These are phyloP conservation scores for Enteromius treurensis DNA, from an alignment of 2,797 vertebrate genomes.

Conservation along the genomic window DNA sequence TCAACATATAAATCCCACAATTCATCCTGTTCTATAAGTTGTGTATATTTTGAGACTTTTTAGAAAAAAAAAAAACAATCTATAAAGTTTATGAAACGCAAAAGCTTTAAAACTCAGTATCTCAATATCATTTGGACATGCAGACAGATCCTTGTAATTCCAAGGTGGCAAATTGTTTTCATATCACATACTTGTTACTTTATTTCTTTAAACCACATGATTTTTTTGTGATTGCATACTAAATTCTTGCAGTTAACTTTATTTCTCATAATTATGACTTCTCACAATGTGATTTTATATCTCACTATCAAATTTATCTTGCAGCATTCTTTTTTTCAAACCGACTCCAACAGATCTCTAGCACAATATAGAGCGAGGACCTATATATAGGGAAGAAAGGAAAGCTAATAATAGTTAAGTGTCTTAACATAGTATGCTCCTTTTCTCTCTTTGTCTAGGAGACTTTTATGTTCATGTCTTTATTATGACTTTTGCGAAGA, in stretches of 20 bases:
- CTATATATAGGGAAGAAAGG: slow-evolving; percentile 10
- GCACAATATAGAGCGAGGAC: slow-evolving; percentile 7
- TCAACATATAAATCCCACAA: neutral
- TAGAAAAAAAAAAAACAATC: neutral
- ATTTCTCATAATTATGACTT: neutral
- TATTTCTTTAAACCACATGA: neutral
- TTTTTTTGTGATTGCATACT: neutral
- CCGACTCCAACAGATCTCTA: slow-evolving; percentile 11
- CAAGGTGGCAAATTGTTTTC: neutral
- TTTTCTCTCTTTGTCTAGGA: neutral
- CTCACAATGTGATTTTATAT: slow-evolving; percentile 2
- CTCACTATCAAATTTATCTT: neutral
- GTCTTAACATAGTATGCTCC: slow-evolving; percentile 14
- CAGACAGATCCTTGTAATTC: neutral
- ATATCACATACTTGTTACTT: neutral
- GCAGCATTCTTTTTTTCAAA: neutral
- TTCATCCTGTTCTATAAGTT: neutral
- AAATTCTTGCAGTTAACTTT: neutral
- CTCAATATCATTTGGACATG: neutral
- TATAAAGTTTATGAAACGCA: no score
- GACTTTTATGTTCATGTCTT: slow-evolving; percentile 16
- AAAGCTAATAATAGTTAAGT: slow-evolving; percentile 32
- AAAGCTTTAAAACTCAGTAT: no score
- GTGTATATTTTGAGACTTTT: neutral
- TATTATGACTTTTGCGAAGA: slow-evolving; percentile 3